A percentile compares a stretch with the other conserved stretches of the same genome.
These are phyloP conservation scores for Campoletis sonorensis DNA, from an alignment of 1,140 invertebrate species.

Conservation along the genomic window DNA sequence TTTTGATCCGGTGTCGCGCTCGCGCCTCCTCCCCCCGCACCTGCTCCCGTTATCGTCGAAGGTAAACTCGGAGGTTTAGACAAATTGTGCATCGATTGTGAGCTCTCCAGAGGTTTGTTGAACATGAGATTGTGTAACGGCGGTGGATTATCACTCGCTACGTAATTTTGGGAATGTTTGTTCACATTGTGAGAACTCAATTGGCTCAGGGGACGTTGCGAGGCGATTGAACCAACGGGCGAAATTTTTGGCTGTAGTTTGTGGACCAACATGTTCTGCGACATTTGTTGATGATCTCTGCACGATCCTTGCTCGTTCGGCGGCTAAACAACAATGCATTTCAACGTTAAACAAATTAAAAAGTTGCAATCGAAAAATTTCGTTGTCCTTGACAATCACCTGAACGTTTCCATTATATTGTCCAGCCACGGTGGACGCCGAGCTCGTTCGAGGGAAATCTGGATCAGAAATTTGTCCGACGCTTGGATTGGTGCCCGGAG, in stretches of 20 bases:
- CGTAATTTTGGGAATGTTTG: conserved; percentile 72
- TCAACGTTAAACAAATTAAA: no score
- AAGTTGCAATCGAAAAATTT: no score
- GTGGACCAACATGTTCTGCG: conserved; percentile 65
- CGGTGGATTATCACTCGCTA: conserved; percentile 59
- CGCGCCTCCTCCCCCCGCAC: conserved; percentile 53
- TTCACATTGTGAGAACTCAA: conserved; percentile 72
- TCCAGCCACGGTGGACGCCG: conserved; percentile 61
- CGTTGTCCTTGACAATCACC: conserved; percentile 51
- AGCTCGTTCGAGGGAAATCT: conserved; percentile 71
- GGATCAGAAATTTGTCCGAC: conserved; percentile 67
- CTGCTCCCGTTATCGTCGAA: conserved; percentile 42
- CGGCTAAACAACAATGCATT: background rate
- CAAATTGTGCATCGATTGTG: conserved; percentile 75
- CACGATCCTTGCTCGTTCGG: conserved; percentile 35
- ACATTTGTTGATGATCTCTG: conserved; percentile 62
- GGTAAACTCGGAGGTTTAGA: conserved; percentile 63
- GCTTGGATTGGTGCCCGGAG: conserved; percentile 64
- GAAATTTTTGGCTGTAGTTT: conserved; percentile 75
- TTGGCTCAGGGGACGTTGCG: conserved; percentile 73
- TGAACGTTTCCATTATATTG: conserved; percentile 73
- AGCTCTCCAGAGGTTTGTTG: conserved; percentile 73
- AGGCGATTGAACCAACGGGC: conserved; percentile 77
- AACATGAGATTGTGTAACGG: conserved; percentile 66
- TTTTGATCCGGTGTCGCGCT: conserved; percentile 79